Evolutionary conservation across 1,140 invertebrate species (phyloP).

Genomic region (Meteorus sp.): DNA sequence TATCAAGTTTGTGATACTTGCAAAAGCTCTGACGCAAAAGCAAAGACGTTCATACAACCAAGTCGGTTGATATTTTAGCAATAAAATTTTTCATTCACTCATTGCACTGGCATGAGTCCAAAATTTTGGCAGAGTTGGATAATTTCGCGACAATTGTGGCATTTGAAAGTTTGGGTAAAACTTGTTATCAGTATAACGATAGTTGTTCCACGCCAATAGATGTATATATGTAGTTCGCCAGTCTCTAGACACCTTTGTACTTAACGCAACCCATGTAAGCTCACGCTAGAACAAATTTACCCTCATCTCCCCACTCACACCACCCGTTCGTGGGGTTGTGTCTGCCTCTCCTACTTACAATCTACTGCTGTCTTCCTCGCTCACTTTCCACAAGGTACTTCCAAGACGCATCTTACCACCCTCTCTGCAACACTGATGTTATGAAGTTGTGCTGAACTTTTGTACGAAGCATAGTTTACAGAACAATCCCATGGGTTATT

Average conservation of each 20-base stretch:
- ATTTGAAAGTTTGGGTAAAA: conserved; percentile 11
- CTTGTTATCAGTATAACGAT: conserved; percentile 13
- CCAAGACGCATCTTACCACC: conserved; percentile 11
- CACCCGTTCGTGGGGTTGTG: conserved; percentile 32
- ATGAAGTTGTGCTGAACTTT: conserved; percentile 39
- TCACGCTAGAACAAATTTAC: conserved; percentile 60
- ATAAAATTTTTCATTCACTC: no score
- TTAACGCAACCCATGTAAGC: conserved; percentile 59
- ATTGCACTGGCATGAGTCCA: no score
- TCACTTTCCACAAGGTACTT: not conserved
- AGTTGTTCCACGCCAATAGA: conserved; percentile 17
- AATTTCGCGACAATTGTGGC: conserved; percentile 11
- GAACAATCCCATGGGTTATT: conserved; percentile 29
- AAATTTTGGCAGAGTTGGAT: not conserved
- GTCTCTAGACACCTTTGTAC: conserved; percentile 54
- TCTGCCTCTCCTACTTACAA: conserved; percentile 16
- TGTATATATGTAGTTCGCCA: not conserved
- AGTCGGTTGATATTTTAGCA: no score
- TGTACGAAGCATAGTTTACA: conserved; percentile 30
- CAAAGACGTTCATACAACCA: no score
- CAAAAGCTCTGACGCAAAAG: no score
- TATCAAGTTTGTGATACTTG: no score
- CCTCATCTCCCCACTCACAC: conserved; percentile 32
- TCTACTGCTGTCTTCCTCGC: conserved; percentile 10
- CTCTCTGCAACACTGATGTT: conserved; percentile 26